Evolutionary conservation across 2,888 invertebrate species (phyloP), one percentile per base, ranked within the genome.

Genomic region (Lasioglossum pauxillum): DNA sequence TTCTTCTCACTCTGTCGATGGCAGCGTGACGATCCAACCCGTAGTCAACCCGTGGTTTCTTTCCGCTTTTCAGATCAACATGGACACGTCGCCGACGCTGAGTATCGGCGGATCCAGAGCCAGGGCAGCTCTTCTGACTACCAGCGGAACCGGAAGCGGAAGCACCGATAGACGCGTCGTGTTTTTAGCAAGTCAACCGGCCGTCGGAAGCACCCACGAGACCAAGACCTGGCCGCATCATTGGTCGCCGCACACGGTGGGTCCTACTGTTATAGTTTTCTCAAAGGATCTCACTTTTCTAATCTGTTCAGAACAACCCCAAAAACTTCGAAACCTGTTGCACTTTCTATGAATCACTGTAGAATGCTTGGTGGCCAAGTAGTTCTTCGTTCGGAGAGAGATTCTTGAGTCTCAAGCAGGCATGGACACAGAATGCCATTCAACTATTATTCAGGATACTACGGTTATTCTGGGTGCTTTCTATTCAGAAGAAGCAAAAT

Each of bases 211-310:
- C 76, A 75, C 89, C 79, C 93, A 94, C 86, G 95, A 95, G 87
- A 94, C 94, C 27, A 93, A 94, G 82, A 95, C 95, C 76, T 95
- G 95, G 95, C 95, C 95, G 64, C 95, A 95, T 90, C 93, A 95
- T 80, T 95, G 95, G 95, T 94, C 95, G 27, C 95, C 95, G 27
- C 94, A 94, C 78, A 91, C 94, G 94, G 95, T 94, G 83, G 93
- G 94, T 93, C 74, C 16, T 38, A 23, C 38, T 31, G 5, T n/a
- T 27, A 38, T 67, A 38, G 4, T 77, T 64, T 19, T 10, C 2
- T 19, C 72, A 4, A 19, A 5, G 69, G 5, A 41, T 5, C 41
- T 3, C 23, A 23, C 69, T 23, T 41, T 71, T 71, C 41, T 41
- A n/a, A 71, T 71, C 71, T 41, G n/a, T 41, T 14, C n/a, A 14